Evolutionary conservation across 2,888 invertebrate genomes (phyloP).

Genomic region (Cyclophora punctaria): DNA sequence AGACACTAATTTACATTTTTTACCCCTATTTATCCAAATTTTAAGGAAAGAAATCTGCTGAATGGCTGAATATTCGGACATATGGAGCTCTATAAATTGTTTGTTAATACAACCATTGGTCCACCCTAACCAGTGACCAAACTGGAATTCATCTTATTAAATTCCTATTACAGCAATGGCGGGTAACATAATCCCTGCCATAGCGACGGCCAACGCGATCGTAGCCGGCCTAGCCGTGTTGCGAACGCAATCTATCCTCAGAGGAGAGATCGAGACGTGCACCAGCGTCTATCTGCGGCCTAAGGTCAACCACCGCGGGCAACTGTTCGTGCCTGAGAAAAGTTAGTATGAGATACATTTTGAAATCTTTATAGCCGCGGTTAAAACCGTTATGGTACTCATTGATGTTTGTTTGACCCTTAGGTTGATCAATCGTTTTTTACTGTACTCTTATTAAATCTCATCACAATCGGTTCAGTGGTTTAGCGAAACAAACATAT

Average conservation of each 20-base stretch:
- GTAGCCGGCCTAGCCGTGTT: constrained; percentile 97
- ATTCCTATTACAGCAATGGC: constrained; percentile 86
- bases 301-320: constrained; percentile 82
- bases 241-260: constrained; percentile 86
- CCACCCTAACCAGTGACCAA: no score
- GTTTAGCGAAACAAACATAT: no score
- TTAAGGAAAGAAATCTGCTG: no score
- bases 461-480: neutral
- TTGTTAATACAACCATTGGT: no score
- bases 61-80: no score
- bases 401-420: no score
- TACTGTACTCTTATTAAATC: neutral
- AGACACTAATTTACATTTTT: no score
- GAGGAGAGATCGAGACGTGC: constrained; percentile 78
- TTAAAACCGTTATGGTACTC: no score
- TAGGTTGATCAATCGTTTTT: no score
- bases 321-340: constrained; percentile 83
- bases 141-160: neutral
- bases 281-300: constrained; percentile 85
- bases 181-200: constrained; percentile 99
- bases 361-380: no score
- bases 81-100: no score
- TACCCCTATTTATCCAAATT: no score
- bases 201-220: constrained; percentile 98
- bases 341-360: constrained; percentile 36